Evolutionary conservation across 1,140 invertebrate genomes (phyloP), one percentile per base, ranked within the genome.

Genomic region (Medauroidea extradentata): DNA sequence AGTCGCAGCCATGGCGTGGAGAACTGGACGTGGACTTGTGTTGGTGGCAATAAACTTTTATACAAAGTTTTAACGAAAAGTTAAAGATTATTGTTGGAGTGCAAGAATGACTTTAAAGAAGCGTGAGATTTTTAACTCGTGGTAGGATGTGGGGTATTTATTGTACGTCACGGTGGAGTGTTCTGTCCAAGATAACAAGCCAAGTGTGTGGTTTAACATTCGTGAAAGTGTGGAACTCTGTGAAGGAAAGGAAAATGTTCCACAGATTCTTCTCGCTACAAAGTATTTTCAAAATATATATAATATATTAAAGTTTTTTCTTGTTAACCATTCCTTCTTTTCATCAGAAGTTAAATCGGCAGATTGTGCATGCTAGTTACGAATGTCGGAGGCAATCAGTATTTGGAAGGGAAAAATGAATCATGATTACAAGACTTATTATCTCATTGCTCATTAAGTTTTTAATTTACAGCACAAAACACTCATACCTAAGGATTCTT

Each of bases 401-500:
- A n/a, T 9, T 25, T 25, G 46, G 23, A 29, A 16, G 25, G 56
- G 7, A 18, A 3, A 7, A 39, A 24, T 18, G 44, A 21, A 49
- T 27, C 18, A 34, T 48, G 13, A 48, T 27, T 29, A 27, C 21
- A 51, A 44, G 8, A 34, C 43, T 39, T 27, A n/a, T n/a, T 27
- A 49, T 23, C n/a, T 48, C 21, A 49, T 51, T 57, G 56, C 56
- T 57, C 56, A 50, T 57, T 19, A 50, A 49, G 56, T 29, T 50
- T 43, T 54, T 54, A 0, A 44, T 43, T 42, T 54, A 43, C 38
- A 43, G 53, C 53, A 44, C 56, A 57, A 44, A 49, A 57, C 23
- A 50, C 24, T n/a, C 27, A 48, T 57, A 57, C 46, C 19, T 57
- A 57, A 57, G 11, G 13, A 34, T 57, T 57, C 56, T 57, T 57